phyloP scores from a whole-genome alignment of 2,888 invertebrate species.

The Meliscaeva auricollis region DNA sequence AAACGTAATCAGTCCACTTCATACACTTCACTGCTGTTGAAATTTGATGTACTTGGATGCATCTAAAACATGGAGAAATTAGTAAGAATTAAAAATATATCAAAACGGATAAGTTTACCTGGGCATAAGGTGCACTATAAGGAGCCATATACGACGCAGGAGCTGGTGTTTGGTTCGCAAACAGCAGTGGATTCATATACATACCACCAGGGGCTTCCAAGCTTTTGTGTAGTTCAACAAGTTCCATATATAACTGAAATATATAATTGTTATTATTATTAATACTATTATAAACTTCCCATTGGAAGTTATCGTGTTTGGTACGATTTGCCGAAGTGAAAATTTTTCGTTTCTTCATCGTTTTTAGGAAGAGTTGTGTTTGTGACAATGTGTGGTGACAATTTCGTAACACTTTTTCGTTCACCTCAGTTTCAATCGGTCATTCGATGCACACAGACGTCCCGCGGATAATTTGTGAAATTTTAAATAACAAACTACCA shows the following conservation, averaged over 20 bases:
- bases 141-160: conserved; percentile 76
- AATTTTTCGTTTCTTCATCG: no score
- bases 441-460: no score
- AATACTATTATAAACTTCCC: no score
- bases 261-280: no score
- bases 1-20: conserved; percentile 62
- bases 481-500: no score
- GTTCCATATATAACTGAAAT: conserved; percentile 81
- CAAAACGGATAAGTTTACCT: conserved; percentile 24
- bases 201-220: conserved; percentile 82
- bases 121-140: conserved; percentile 45
- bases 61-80: conserved; percentile 20
- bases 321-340: no score
- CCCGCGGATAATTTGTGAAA: no score
- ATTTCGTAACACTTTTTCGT: no score
- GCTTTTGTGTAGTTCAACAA: conserved; percentile 81
- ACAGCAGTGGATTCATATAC: conserved; percentile 83
- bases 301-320: no score
- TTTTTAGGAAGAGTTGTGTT: no score
- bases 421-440: no score
- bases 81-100: neutral
- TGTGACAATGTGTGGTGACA: no score
- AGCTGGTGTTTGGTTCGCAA: conserved; percentile 81
- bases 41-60: conserved; percentile 65
- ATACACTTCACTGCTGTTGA: conserved; percentile 69